phyloP scores from a whole-genome alignment of 2,888 invertebrate species.

The Acanthoscelides obtectus region DNA sequence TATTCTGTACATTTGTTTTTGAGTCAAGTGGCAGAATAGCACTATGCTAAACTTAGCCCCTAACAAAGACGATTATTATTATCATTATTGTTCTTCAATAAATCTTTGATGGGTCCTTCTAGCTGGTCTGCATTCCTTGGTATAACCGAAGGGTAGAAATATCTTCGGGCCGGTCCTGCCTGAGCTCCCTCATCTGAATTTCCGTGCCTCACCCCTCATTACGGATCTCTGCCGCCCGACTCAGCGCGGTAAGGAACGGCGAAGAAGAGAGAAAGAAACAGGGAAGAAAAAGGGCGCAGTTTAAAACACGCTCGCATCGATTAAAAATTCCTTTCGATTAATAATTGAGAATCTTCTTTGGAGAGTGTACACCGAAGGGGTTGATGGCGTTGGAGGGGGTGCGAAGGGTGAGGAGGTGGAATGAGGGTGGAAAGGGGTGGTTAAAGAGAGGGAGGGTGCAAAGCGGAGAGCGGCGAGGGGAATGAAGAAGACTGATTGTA shows the following conservation, averaged over 20 bases:
- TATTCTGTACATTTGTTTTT: too few species aligned
- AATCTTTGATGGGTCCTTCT: too few species aligned
- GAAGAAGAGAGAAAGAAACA: conserved; percentile 25
- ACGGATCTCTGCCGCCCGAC: background rate
- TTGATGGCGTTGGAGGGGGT: conserved; percentile 39
- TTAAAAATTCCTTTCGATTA: conserved; percentile 47
- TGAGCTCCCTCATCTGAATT: background rate
- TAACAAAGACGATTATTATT: too few species aligned
- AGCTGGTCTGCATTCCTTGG: too few species aligned
- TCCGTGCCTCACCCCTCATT: background rate
- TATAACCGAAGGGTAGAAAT: too few species aligned
- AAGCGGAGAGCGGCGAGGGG: conserved; percentile 20
- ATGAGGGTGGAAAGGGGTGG: conserved; percentile 21
- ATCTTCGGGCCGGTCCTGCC: background rate
- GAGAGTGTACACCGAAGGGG: conserved; percentile 43
- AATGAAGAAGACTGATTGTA: conserved; percentile 47
- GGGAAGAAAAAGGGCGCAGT: conserved; percentile 33
- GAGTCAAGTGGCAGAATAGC: too few species aligned
- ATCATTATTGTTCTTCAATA: too few species aligned
- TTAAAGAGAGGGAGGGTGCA: conserved; percentile 16
- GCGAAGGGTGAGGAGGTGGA: conserved; percentile 33
- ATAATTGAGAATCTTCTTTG: conserved; percentile 47
- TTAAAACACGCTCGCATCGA: conserved; percentile 43
- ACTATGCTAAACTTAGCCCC: too few species aligned
- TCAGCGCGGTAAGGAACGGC: conserved; percentile 3